Percentiles rank a stretch among this genome's conserved stretches.
phyloP scores from a whole-genome alignment of 1,140 invertebrate genomes.

The Mesaphorura yosii region DNA sequence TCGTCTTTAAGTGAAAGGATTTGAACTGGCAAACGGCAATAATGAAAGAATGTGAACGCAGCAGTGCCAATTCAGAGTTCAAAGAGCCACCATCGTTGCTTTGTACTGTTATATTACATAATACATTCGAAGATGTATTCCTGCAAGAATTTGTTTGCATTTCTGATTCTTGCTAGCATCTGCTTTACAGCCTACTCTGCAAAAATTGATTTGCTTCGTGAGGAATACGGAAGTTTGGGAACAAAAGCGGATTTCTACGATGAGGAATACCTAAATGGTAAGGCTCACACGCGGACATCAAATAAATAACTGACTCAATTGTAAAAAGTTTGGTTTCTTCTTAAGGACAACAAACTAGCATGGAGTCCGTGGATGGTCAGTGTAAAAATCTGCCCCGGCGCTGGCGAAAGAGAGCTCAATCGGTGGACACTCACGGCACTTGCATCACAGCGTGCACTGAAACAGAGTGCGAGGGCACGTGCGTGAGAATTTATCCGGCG shows the following conservation, averaged over 20 bases:
- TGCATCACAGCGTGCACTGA: slow-evolving; percentile 11
- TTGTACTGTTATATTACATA: no score
- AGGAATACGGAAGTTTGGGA: slow-evolving; percentile 11
- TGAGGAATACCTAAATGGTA: slow-evolving; percentile 18
- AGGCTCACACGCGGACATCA: background rate
- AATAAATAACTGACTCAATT: background rate
- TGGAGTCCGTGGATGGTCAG: slow-evolving; percentile 3
- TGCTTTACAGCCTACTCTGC: no score
- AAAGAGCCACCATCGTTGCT: no score
- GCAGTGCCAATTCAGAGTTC: no score
- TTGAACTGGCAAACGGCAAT: no score
- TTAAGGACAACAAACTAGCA: background rate
- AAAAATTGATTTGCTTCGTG: slow-evolving; percentile 7
- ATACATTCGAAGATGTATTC: no score
- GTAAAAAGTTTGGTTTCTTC: background rate
- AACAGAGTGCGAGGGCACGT: slow-evolving; percentile 12
- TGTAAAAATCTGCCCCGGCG: slow-evolving; percentile 17
- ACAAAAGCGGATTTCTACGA: slow-evolving; percentile 19
- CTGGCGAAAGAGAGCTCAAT: slow-evolving; percentile 11
- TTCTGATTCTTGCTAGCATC: no score
- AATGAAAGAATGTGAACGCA: no score
- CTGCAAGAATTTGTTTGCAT: no score
- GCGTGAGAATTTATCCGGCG: slow-evolving; percentile 9
- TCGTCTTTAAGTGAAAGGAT: no score
- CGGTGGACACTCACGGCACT: slow-evolving; percentile 16